Base-by-base conservation (phyloP, 2,113 vertebrate genomes). In the Tragelaphus buxtoni region DNA sequence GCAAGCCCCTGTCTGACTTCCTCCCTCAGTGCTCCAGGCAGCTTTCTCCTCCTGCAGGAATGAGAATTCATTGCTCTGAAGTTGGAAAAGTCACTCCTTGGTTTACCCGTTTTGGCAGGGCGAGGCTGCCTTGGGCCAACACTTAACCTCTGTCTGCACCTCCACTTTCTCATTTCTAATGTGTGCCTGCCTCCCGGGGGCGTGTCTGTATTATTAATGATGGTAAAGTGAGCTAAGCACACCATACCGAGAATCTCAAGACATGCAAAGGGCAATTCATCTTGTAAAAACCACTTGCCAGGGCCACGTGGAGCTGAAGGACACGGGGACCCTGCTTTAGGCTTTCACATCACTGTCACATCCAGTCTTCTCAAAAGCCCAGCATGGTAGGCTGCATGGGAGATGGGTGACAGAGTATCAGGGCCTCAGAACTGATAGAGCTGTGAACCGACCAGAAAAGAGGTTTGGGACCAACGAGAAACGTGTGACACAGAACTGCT, bases 131-230 rank as follows among this genome's bases (percentile, higher is more conserved):
- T 86, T 93, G 79, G 95, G 93, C 94, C 49, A 65, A 65, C 61
- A 88, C 51, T 80, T 94, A 55, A 96, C 95, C 88, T 97, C 82
- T 92, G 61, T 82, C 63, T 83, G 72, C 49, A 96, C 94, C 65
- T 97, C 91, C 49, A 61, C 42, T 95, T 96, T 88, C 93, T 96
- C 58, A 42, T 77, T 0, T 1, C 69, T 63, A 91, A 42, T 12
- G 32, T 22, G 47, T 39, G 81, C 51, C 76, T 96, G 65, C 94
- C 94, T 96, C 81, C 79, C 10, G 72, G 95, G 90, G 87, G 84
- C 58, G 69, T 92, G 74, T 51, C 72, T 90, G 58, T 80, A 39
- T 96, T 94, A 90, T 96, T 94, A 94, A 94, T 90, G 82, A 93
- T 24, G 49, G 81, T 49, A 82, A 63, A 94, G 86, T 72, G 65